phyloP scores from a whole-genome alignment of 2,888 invertebrate genomes.

The Neelides folsomi region DNA sequence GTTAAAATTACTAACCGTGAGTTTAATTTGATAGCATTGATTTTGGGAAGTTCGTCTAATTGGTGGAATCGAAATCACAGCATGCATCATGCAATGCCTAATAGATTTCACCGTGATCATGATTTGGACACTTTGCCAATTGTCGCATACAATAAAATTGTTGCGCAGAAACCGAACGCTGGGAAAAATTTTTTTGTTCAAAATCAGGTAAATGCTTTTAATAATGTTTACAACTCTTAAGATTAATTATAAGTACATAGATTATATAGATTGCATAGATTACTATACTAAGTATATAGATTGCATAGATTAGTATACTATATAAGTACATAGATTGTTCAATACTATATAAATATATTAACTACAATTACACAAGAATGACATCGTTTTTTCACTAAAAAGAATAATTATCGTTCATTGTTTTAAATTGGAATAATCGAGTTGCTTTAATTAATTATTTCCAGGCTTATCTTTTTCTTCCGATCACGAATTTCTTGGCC shows the following conservation, averaged over 20 bases:
- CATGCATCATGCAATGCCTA: slow-evolving; percentile 30
- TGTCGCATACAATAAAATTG: slow-evolving; percentile 17
- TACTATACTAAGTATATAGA: no score
- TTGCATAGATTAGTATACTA: no score
- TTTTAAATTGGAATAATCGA: slow-evolving; percentile 1
- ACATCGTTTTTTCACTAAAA: no score
- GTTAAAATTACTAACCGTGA: no score
- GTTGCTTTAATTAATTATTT: not conserved
- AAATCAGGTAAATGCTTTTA: slow-evolving; percentile 15
- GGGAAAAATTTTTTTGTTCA: slow-evolving; percentile 18
- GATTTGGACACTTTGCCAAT: slow-evolving; percentile 26
- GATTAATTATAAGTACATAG: not conserved
- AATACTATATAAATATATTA: not conserved
- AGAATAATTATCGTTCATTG: no score
- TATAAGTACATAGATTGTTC: no score
- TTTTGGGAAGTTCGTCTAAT: no score
- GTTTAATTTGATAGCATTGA: no score
- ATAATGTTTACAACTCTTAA: not conserved
- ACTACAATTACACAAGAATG: not conserved
- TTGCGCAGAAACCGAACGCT: slow-evolving; percentile 17
- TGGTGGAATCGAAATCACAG: slow-evolving; percentile 28
- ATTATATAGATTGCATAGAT: no score
- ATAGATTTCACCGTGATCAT: slow-evolving; percentile 23
- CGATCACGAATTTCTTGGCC: slow-evolving; percentile 21
- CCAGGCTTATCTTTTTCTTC: slow-evolving; percentile 24